Evolutionary conservation across 2,113 vertebrate species (phyloP).

Genomic region (Phylloscopus trochilus): DNA sequence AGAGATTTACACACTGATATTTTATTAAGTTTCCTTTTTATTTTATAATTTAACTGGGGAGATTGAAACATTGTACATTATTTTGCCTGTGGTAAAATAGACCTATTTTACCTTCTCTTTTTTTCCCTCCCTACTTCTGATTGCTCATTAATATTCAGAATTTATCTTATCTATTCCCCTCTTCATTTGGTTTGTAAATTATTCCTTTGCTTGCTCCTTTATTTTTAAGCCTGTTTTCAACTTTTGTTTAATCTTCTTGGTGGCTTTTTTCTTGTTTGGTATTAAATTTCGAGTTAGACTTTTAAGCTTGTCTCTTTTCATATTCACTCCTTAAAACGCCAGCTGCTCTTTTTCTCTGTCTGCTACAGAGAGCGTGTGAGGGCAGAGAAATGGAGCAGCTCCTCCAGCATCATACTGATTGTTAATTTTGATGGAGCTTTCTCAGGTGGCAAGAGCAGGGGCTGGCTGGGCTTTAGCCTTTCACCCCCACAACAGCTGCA

Average conservation of each 20-base stretch:
- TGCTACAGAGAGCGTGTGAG: background rate
- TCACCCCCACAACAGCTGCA: background rate
- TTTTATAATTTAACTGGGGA: conserved; percentile 24
- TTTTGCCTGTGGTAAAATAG: conserved; percentile 59
- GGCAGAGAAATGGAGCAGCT: background rate
- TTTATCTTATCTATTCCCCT: conserved; percentile 50
- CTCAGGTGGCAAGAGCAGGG: background rate
- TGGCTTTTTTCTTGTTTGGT: background rate
- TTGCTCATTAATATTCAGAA: conserved; percentile 55
- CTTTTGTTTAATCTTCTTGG: conserved; percentile 46
- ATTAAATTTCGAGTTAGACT: background rate
- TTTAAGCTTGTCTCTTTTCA: background rate
- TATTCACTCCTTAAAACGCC: background rate
- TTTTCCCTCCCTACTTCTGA: background rate
- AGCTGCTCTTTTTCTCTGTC: background rate
- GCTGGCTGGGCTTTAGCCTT: background rate
- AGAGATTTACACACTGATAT: conserved; percentile 18
- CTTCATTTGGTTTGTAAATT: conserved; percentile 66
- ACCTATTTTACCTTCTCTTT: background rate
- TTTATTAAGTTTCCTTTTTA: conserved; percentile 36
- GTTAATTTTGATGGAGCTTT: background rate
- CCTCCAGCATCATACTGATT: background rate
- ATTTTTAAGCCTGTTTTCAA: conserved; percentile 50
- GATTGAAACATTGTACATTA: conserved; percentile 16
- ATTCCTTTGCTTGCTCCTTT: conserved; percentile 47